Conservation (phyloP, 2,797 vertebrate species). For the Rhynchotus rufescens region DNA sequence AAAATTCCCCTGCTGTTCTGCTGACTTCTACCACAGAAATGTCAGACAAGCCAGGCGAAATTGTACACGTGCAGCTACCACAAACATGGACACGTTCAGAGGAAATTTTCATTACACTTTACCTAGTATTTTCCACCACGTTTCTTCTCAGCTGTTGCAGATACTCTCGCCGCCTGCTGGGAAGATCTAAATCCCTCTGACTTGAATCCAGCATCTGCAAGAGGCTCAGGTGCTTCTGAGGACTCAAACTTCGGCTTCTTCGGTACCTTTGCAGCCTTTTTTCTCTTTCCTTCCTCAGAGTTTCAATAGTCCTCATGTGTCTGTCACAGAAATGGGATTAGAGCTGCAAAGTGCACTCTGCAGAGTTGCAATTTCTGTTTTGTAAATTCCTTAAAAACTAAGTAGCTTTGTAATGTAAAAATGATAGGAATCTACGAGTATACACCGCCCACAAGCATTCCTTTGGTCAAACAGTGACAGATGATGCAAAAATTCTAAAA, state of each 20-base stretch:
- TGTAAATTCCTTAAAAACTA: neutral
- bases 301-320: constrained; percentile 87
- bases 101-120: neutral
- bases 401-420: neutral
- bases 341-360: neutral
- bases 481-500: neutral
- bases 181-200: constrained; percentile 71
- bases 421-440: neutral
- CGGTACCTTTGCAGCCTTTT: constrained; percentile 83
- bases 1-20: neutral
- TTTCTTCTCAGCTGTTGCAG: constrained; percentile 88
- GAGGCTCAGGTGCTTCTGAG: constrained; percentile 82
- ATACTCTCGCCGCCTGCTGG: constrained; percentile 82
- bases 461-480: neutral
- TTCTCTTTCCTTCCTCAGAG: constrained; percentile 84
- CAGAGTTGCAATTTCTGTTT: neutral
- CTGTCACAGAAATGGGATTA: constrained; percentile 56
- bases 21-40: neutral
- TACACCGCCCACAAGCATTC: neutral
- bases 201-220: constrained; percentile 45
- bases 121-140: constrained; percentile 88
- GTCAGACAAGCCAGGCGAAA: neutral
- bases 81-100: neutral
- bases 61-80: accelerated
- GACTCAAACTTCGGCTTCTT: constrained; percentile 89